A percentile compares a stretch with the other conserved stretches of the same genome.
Conservation (phyloP, 2,888 invertebrate species). For the Thereva nobilitata region DNA sequence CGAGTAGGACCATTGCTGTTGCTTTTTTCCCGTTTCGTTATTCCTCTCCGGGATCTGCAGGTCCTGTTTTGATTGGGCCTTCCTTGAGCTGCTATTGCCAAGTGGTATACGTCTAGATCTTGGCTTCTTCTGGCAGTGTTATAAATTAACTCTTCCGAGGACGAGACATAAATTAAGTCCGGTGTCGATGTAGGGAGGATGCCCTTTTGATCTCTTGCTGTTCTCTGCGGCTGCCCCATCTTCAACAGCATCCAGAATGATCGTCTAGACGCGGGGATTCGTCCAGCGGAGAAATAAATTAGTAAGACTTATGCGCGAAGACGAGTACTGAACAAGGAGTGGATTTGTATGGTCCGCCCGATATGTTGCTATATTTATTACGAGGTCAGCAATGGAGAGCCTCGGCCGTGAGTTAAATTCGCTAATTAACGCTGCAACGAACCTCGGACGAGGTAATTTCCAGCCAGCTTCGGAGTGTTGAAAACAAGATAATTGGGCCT, state of each 20-base stretch:
- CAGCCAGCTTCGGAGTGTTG: too few species aligned
- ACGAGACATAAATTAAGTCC: slow-evolving; percentile 41
- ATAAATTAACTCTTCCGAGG: slow-evolving; percentile 35
- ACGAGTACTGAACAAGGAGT: slow-evolving; percentile 23
- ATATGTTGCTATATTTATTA: slow-evolving; percentile 20
- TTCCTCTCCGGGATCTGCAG: neutral
- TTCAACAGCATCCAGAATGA: neutral
- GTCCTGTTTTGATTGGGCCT: slow-evolving; percentile 20
- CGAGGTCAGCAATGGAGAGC: neutral
- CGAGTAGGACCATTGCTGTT: neutral
- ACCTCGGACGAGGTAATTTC: slow-evolving; percentile 1
- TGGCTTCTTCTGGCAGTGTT: slow-evolving; percentile 16
- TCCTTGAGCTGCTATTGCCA: slow-evolving; percentile 15
- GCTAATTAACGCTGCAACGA: slow-evolving; percentile 31
- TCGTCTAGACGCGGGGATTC: slow-evolving; percentile 23
- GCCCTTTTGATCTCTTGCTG: slow-evolving; percentile 40
- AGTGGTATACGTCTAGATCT: slow-evolving; percentile 2
- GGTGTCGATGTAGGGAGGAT: slow-evolving; percentile 41
- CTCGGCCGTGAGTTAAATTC: slow-evolving; percentile 16
- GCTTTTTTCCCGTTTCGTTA: neutral
- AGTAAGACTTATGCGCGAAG: slow-evolving; percentile 30
- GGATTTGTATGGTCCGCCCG: too few species aligned
- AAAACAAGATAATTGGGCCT: too few species aligned
- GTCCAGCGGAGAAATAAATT: slow-evolving; percentile 28
- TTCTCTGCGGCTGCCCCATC: slow-evolving; percentile 25